Evolutionary conservation across 2,888 invertebrate species (phyloP), one percentile per base, ranked within the genome.

Genomic region (Lycophotia porphyrea): DNA sequence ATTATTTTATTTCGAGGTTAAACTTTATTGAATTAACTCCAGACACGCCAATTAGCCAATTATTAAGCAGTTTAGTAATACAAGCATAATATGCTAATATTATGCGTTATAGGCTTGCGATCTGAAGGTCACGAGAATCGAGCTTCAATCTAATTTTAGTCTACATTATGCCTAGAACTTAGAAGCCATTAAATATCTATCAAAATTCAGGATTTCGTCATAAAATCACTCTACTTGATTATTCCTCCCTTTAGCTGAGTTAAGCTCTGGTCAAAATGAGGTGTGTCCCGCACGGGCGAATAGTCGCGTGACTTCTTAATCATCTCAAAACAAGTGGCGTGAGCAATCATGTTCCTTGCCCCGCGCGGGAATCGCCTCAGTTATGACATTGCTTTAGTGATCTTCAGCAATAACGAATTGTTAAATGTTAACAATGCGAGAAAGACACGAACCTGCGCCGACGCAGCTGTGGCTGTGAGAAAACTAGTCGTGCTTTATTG

Each of bases 371-470:
- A 18, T 18, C 31, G 1, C 18, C 15, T 70, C 15, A 49, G 36
- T 58, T 75, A 70, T 34, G 65, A 78, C 80, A 84, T 73, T 72
- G 31, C 31, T 77, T 52, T 74, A 27, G 31, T 36, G n/a, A 55
- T 64, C 63, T 83, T 73, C 76, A 65, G 79, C 75, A 84, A 85
- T 81, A 83, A 76, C 78, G 87, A 86, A 85, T 87, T 64, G 74
- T 76, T 85, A 74, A 86, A 83, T 80, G 66, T 76, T 85, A 80
- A 84, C 78, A 87, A 84, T 75, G 44, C 76, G 71, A 78, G 80
- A 87, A 77, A 85, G 81, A 78, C 76, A 84, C 87, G 84, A 81
- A 67, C 49, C n/a, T 60, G 81, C 52, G 58, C 60, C 1, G 15
- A 64, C 60, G 64, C 31, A 44, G 63, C 42, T 71, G 27, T 55